A percentile compares a stretch with the other conserved stretches of the same genome.
Conservation (phyloP, 2,113 vertebrate species). For the Camelus bactrianus region DNA sequence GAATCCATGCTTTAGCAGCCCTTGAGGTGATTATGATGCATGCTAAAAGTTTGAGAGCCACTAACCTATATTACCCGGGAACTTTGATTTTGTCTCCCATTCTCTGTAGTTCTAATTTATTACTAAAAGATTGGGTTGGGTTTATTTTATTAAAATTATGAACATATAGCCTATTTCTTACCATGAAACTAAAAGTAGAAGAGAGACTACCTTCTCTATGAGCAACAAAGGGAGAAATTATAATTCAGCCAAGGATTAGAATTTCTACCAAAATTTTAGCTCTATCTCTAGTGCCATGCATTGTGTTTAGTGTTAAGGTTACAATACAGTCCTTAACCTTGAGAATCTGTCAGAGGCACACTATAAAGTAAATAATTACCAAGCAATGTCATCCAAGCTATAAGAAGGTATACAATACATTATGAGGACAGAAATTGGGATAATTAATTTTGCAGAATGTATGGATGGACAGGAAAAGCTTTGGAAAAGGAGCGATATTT, state of each 20-base stretch:
- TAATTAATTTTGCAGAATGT: background rate
- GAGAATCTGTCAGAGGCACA: background rate
- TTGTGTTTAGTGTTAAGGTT: background rate
- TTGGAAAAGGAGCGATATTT: background rate
- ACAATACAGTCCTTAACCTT: constrained; percentile 31
- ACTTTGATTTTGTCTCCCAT: constrained; percentile 22
- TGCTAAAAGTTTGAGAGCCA: background rate
- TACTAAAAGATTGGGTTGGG: background rate
- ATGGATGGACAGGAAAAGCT: background rate
- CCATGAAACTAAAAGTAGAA: background rate
- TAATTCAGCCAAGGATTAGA: constrained; percentile 38
- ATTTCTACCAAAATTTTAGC: constrained; percentile 34
- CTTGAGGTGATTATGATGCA: background rate
- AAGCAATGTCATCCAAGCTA: constrained; percentile 2
- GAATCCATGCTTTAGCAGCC: background rate
- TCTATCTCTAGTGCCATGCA: background rate
- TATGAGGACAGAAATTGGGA: background rate
- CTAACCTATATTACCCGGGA: background rate
- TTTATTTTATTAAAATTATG: constrained; percentile 30
- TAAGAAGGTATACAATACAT: background rate
- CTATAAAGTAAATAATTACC: constrained; percentile 39
- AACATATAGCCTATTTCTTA: constrained; percentile 50
- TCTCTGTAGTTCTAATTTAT: background rate
- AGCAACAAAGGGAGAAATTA: constrained; percentile 5
- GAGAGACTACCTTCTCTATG: background rate